Base-by-base conservation (phyloP, 2,113 vertebrate species). In the Pluvialis apricaria region DNA sequence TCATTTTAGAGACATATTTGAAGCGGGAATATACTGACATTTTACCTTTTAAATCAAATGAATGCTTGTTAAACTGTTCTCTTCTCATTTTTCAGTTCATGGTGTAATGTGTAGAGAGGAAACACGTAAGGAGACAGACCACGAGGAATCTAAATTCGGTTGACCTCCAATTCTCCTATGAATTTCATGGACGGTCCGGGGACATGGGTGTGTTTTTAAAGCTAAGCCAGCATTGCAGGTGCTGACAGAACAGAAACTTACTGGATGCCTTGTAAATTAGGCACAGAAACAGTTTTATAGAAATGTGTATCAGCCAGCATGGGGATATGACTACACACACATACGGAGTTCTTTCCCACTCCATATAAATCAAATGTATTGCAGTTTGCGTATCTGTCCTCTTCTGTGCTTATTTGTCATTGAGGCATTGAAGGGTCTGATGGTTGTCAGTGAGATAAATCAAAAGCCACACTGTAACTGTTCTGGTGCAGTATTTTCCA, bases 251-350 rank as follows among this genome's bases (percentile, higher is more conserved):
- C 73, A 94, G 49, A 91, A 93, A 70, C 66, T 13, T 66, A 4
- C 26, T 76, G 73, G 34, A 61, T 54, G 20, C 9, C 36, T 78
- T 79, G 70, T 69, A 95, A 96, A 92, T 94, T 85, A 91, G 78
- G 32, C n/a, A 85, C 32, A 88, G 75, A 85, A 89, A 80, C 25
- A 44, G 5, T 72, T 58, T 73, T 45, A 68, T 55, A 76, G n/a
- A 62, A 72, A 45, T 4, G 24, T 78, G 34, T 24, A 62, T 80
- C 54, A 80, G 51, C 54, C 84, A 92, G 45, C 45, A 49, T 8
- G 1, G 54, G 51, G 42, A 32, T 45, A 62, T 25, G 38, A 47
- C 89, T 55, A 5, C 2, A 5, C 2, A 1, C 2, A 2, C 52
- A 36, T 32, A 38, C 0, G 0, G 72, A 87, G 86, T 25, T 61